Base-by-base conservation (phyloP, 2,888 invertebrate species). In the Xylophagus ater region DNA sequence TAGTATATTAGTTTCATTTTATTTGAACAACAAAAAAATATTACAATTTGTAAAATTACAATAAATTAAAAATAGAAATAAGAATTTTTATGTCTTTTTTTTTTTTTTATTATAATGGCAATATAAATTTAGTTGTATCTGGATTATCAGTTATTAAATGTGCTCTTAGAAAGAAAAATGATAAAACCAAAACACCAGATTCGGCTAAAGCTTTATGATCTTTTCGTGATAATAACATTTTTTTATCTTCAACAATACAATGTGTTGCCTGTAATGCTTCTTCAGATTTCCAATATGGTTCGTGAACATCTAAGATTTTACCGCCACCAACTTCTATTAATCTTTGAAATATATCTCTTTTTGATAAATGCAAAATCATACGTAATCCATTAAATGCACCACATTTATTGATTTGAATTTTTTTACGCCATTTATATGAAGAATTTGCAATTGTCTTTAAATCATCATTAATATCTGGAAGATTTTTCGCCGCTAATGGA, bases 271-370 rank as follows among this genome's bases (percentile, higher is more conserved):
- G 34, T 21, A 38, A 40, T 3, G 3, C 52, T 40, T 6, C 42
- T 13, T 2, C 46, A 25, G 53, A 53, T 1, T 41, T 33, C 12
- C 49, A 44, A 26, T 55, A 61, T 1, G 64, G 64, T 7, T 56
- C 39, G 6, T 46, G 39, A 0, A 56, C 68, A 21, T 74, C 69
- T 0, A 81, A 61, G 17, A 86, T 76, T 1, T 53, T 55, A 0
- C 87, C 90, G 1, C 77, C 83, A 0, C 92, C 92, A 1, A 87
- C 85, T 37, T 69, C 67, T 25, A 92, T 71, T 0, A 93, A 73
- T 42, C 85, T 66, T 9, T 69, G 67, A 46, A 83, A 75, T 49
- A 76, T 74, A 18, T 70, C 73, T 34, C 71, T 67, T 50, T 76
- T 73, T 24, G 71, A 70, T 40, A 82, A 72, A 53, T 74, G 71